Conservation (phyloP, 2,888 invertebrate species). For the Drosophila atroscutellata region DNA sequence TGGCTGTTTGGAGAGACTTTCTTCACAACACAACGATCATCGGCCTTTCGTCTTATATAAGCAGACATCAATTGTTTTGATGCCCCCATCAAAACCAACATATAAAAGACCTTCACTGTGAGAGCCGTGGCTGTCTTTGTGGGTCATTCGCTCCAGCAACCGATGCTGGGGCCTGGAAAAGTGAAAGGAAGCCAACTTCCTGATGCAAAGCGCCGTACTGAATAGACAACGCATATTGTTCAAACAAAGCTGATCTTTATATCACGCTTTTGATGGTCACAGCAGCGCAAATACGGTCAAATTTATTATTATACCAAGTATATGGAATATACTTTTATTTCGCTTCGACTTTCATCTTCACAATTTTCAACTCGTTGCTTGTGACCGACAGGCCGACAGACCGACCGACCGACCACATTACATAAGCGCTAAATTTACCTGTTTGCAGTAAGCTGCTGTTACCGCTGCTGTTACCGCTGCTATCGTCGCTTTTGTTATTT, state of each 20-base stretch:
- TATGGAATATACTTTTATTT: conserved; percentile 28
- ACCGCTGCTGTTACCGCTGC: conserved; percentile 31
- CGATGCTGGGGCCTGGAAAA: conserved; percentile 56
- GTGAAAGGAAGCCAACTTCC: conserved; percentile 83
- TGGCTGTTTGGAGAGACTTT: conserved; percentile 20
- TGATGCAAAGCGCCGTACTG: conserved; percentile 47
- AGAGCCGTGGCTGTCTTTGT: conserved; percentile 45
- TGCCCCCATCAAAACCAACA: conserved; percentile 12
- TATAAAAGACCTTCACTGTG: conserved; percentile 37
- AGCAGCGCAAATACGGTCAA: conserved; percentile 12
- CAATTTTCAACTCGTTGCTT: conserved; percentile 38
- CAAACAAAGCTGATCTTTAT: conserved; percentile 6
- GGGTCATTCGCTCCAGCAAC: conserved; percentile 47
- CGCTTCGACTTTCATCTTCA: conserved; percentile 43
- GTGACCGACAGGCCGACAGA: background rate
- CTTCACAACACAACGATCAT: conserved; percentile 25
- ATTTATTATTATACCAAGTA: conserved; percentile 21
- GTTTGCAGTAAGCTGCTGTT: conserved; percentile 64
- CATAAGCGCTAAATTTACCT: conserved; percentile 77
- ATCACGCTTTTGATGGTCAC: conserved; percentile 27
- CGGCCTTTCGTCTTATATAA: conserved; percentile 28
- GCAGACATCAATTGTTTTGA: conserved; percentile 30
- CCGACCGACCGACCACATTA: conserved; percentile 53
- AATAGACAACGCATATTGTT: conserved; percentile 17
- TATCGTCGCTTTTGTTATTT: conserved; percentile 57